A percentile compares a stretch with the other conserved stretches of the same genome.
These are phyloP conservation scores for Crypturellus tataupa DNA, from an alignment of 2,797 vertebrate species.

Conservation along the genomic window DNA sequence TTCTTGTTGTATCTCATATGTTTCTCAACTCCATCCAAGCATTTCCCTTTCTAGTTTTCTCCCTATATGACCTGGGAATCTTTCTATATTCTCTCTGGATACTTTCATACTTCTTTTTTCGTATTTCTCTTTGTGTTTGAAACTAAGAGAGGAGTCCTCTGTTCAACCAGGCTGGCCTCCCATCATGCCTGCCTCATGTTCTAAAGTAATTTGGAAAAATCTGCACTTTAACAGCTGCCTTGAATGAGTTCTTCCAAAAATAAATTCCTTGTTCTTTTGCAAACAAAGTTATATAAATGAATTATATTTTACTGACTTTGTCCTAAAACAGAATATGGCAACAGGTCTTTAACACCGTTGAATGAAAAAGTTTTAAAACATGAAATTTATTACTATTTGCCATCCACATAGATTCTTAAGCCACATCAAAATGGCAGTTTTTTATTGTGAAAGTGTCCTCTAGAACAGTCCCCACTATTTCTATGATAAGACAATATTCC, in stretches of 20 bases:
- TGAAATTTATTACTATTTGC: not conserved
- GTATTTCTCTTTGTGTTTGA: not conserved
- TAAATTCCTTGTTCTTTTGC: conserved; percentile 11
- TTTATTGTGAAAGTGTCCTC: not conserved
- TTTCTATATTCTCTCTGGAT: not conserved
- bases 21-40: not conserved
- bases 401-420: conserved; percentile 19
- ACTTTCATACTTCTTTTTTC: not conserved
- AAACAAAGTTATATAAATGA: conserved; percentile 10
- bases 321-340: not conserved
- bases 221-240: not conserved
- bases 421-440: not conserved
- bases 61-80: not conserved
- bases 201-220: not conserved
- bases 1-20: accelerated
- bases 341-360: not conserved
- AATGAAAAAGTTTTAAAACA: not conserved
- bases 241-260: conserved; percentile 1
- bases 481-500: not conserved
- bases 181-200: not conserved
- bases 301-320: conserved; percentile 5
- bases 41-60: not conserved
- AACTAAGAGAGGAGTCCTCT: not conserved
- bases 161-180: not conserved
- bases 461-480: not conserved